These are phyloP conservation scores for Xenus cinereus DNA, from an alignment of 2,113 vertebrate genomes.

Conservation along the genomic window DNA sequence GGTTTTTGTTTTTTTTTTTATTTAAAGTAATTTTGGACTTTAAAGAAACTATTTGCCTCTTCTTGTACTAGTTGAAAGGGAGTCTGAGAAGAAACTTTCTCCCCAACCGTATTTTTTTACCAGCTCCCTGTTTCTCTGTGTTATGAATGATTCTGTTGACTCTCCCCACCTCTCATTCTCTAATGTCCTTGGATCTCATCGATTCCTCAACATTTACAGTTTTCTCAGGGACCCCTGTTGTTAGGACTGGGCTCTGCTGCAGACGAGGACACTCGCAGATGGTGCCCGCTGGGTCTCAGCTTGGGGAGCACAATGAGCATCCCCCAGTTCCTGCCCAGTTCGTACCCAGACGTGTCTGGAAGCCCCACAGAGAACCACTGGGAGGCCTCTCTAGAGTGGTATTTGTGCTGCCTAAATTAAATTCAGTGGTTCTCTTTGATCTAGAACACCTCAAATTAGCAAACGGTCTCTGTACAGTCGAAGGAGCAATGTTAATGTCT, in stretches of 20 bases:
- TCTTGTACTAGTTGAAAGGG: neutral
- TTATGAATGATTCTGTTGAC: neutral
- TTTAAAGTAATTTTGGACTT: neutral
- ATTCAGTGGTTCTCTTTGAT: neutral
- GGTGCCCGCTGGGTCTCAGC: neutral
- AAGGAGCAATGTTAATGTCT: neutral
- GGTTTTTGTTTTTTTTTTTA: neutral
- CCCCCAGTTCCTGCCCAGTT: accelerated
- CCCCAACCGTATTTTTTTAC: neutral
- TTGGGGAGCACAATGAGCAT: neutral
- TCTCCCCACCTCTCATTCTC: neutral
- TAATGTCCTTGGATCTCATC: neutral
- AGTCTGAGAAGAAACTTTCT: neutral
- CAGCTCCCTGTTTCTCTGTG: neutral
- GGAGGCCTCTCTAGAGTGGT: neutral
- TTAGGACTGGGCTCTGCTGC: neutral
- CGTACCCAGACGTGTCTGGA: accelerated
- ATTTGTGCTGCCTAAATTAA: neutral
- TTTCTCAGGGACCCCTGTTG: neutral
- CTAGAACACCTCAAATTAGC: neutral
- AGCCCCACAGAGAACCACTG: accelerated
- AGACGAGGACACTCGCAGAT: accelerated
- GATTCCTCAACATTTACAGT: neutral
- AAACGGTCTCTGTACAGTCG: accelerated
- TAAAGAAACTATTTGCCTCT: neutral